Evolutionary conservation across 2,113 vertebrate species (phyloP).

Genomic region (Aleadryas rufinucha): DNA sequence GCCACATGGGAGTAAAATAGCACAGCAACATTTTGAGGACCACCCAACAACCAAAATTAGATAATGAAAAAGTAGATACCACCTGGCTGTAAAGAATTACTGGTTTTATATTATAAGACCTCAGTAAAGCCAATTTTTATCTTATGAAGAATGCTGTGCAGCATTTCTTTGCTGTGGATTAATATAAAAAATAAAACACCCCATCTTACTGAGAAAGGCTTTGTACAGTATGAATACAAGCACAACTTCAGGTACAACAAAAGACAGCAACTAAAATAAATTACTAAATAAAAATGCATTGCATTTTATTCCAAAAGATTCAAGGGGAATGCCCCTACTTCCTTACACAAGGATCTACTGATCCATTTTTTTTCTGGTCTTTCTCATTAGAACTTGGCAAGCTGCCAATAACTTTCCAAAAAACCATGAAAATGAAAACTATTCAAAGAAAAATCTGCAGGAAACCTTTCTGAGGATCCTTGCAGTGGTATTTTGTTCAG

Average conservation of each 20-base stretch:
- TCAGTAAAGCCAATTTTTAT: background rate
- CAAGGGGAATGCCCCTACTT: background rate
- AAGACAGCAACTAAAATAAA: background rate
- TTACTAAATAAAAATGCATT: background rate
- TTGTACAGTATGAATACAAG: background rate
- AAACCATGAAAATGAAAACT: background rate
- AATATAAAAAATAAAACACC: background rate
- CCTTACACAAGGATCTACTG: background rate
- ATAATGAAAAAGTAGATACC: background rate
- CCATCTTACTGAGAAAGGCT: background rate
- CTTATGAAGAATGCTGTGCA: background rate
- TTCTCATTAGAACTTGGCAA: background rate
- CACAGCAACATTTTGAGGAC: background rate
- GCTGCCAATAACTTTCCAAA: background rate
- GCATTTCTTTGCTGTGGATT: background rate
- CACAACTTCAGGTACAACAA: background rate
- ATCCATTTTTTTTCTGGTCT: background rate
- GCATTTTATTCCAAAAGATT: background rate
- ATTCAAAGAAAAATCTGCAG: background rate
- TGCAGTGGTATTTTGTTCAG: slow-evolving; percentile 18
- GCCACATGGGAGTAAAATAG: background rate
- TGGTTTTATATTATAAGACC: background rate
- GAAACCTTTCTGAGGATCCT: background rate
- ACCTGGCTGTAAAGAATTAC: background rate
- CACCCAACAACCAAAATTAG: background rate